Percentiles rank a stretch among this genome's conserved stretches.
Evolutionary conservation across 2,797 vertebrate genomes (phyloP).

Genomic region (Todus mexicanus): DNA sequence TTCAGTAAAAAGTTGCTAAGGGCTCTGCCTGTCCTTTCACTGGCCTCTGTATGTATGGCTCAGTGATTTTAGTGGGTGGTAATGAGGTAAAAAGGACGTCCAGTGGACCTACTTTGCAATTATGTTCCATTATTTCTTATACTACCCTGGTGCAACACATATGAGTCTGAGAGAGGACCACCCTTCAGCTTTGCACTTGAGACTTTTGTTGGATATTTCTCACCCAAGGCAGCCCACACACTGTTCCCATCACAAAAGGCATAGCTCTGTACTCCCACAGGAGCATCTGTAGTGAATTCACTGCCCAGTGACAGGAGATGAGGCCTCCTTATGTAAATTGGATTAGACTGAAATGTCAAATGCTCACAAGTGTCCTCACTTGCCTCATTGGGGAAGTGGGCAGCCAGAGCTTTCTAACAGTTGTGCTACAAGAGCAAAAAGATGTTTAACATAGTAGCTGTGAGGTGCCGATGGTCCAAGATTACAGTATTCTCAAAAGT

Average conservation of each 20-base stretch:
- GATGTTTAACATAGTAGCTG: neutral
- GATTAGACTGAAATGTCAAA: slow-evolving; percentile 18
- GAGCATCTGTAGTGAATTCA: neutral
- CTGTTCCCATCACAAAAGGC: neutral
- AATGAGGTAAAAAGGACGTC: neutral
- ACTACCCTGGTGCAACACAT: neutral
- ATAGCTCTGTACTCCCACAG: rapidly evolving
- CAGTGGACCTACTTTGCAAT: neutral
- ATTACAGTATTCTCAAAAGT: neutral
- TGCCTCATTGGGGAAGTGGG: neutral
- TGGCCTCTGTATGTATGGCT: neutral
- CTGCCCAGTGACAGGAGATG: neutral
- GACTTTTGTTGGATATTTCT: neutral
- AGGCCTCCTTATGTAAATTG: neutral
- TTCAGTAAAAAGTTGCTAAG: neutral
- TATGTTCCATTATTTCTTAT: neutral
- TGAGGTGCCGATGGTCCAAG: neutral
- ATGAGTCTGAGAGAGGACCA: neutral
- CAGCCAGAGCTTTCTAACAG: neutral
- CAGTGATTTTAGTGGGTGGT: neutral
- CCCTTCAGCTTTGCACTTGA: neutral
- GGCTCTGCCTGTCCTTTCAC: neutral
- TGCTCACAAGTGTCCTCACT: neutral
- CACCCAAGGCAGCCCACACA: rapidly evolving
- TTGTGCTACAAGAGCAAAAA: neutral